A percentile compares a stretch with the other conserved stretches of the same genome.
Conservation (phyloP, 2,888 invertebrate genomes). For the Hydropsyche betteni region DNA sequence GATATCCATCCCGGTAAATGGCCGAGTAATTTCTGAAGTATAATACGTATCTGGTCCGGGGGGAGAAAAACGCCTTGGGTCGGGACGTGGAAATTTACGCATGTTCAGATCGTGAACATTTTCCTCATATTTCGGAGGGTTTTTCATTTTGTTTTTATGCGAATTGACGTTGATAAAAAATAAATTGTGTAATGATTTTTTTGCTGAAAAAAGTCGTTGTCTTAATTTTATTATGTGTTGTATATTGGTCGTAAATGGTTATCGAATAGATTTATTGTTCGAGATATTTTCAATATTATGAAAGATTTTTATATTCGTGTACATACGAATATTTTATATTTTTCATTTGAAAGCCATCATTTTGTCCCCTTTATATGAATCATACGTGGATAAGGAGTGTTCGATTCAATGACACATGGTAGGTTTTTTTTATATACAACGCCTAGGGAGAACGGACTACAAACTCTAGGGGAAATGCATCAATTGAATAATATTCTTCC, state of each 20-base stretch:
- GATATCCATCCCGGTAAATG: constrained; percentile 24
- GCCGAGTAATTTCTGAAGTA: constrained; percentile 23
- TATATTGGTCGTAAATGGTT: too few relatives aligned
- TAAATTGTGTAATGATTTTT: too few relatives aligned
- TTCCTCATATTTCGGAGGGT: too few relatives aligned
- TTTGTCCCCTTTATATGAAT: constrained; percentile 8
- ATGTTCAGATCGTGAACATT: too few relatives aligned
- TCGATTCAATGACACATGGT: constrained; percentile 40
- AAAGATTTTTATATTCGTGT: neutral
- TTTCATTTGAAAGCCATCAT: neutral
- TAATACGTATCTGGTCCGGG: constrained; percentile 18
- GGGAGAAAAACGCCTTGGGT: neutral
- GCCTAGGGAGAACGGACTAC: constrained; percentile 8
- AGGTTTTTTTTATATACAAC: constrained; percentile 24
- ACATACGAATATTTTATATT: neutral
- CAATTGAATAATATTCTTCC: constrained; percentile 36
- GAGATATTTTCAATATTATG: too few relatives aligned
- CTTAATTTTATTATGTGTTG: too few relatives aligned
- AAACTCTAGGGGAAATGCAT: constrained; percentile 14
- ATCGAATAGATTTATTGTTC: too few relatives aligned
- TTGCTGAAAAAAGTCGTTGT: too few relatives aligned
- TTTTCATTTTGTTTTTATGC: too few relatives aligned
- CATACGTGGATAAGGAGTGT: constrained; percentile 25
- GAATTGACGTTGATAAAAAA: too few relatives aligned
- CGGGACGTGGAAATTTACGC: neutral